These are phyloP conservation scores for Premnoplex brunnescens DNA, from an alignment of 2,797 vertebrate species.

Conservation along the genomic window DNA sequence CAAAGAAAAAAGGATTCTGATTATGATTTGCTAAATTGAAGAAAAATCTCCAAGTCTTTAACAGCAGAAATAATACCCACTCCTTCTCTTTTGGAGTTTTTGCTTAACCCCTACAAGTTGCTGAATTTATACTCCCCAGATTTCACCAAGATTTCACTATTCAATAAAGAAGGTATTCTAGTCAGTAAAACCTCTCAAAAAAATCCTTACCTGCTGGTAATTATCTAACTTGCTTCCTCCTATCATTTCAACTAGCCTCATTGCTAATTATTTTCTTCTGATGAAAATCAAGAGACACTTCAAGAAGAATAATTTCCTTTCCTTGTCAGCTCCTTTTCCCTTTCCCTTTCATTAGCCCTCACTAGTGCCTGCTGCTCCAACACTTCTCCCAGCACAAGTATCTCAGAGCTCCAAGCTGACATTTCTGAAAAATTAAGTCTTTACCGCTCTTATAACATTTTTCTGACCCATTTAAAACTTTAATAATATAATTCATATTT, in stretches of 20 bases:
- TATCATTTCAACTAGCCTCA: background rate
- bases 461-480: background rate
- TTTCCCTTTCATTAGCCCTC: background rate
- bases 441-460: background rate
- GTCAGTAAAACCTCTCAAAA: background rate
- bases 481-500: background rate
- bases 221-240: background rate
- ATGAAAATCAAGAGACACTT: conserved; percentile 4
- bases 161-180: background rate
- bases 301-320: background rate
- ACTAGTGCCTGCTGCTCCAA: background rate
- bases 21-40: background rate
- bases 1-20: background rate
- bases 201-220: background rate
- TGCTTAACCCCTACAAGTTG: background rate
- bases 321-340: background rate
- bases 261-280: background rate
- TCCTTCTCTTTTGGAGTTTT: background rate
- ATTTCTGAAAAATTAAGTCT: background rate
- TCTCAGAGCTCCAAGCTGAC: background rate
- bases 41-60: background rate
- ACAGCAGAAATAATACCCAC: background rate
- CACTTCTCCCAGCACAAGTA: background rate
- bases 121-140: background rate
- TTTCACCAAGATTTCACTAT: background rate